Conservation (phyloP, 2,888 invertebrate genomes). For the Acleris cristana region DNA sequence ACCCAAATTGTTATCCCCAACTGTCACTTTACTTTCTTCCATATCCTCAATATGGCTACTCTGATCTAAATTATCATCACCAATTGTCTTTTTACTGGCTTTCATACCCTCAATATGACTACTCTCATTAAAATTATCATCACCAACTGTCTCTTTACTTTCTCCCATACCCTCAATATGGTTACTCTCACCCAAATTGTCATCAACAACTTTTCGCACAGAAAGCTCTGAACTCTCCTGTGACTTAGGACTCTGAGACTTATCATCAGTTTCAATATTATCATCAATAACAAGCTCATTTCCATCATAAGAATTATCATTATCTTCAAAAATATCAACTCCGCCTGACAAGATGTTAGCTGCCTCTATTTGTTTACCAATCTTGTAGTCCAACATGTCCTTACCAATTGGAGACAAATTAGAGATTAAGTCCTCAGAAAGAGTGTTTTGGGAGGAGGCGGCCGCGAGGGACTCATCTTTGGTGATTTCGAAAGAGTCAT, state of each 20-base stretch:
- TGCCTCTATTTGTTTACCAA: constrained; percentile 77
- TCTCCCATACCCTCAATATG: no score
- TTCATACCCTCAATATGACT: no score
- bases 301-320: constrained; percentile 80
- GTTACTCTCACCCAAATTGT: no score
- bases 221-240: constrained; percentile 45
- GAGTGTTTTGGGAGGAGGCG: constrained; percentile 52
- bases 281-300: constrained; percentile 80
- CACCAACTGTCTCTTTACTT: no score
- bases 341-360: constrained; percentile 78
- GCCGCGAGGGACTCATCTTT: constrained; percentile 63
- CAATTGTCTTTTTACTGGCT: no score
- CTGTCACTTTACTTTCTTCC: background rate
- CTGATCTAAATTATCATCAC: no score
- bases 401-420: constrained; percentile 70
- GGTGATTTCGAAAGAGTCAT: constrained; percentile 69
- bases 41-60: no score
- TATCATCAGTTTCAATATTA: constrained; percentile 67
- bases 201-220: constrained; percentile 47
- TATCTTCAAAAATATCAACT: constrained; percentile 79
- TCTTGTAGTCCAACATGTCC: constrained; percentile 70
- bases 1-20: constrained; percentile 29
- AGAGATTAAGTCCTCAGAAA: constrained; percentile 62
- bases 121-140: no score
- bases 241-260: constrained; percentile 53